Conservation (phyloP, 1,140 invertebrate species). For the Pteromalus puparum region DNA sequence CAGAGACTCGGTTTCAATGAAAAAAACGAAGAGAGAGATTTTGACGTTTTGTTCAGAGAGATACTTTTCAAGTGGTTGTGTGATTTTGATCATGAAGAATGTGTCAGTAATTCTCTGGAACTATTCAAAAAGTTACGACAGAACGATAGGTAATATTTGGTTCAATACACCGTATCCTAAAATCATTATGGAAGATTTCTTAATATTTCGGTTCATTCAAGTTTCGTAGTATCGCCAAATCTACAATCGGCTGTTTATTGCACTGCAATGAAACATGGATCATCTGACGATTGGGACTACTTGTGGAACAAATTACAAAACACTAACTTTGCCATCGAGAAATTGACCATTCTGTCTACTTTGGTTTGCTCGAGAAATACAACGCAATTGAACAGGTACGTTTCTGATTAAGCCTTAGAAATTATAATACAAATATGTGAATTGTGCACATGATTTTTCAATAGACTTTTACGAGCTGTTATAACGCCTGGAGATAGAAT, state of each 20-base stretch:
- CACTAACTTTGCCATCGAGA: not conserved
- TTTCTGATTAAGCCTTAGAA: not conserved
- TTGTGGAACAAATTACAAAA: conserved; percentile 77
- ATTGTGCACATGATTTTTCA: not conserved
- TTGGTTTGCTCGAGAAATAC: not conserved
- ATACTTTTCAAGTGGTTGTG: conserved; percentile 83
- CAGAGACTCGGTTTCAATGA: conserved; percentile 81
- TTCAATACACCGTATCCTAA: not conserved
- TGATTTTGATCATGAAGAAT: conserved; percentile 81
- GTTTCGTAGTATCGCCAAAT: conserved; percentile 89
- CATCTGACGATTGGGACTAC: conserved; percentile 89
- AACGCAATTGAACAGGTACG: not conserved
- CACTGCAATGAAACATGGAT: conserved; percentile 87
- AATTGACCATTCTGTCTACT: not conserved
- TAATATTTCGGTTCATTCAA: conserved; percentile 58
- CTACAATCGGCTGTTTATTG: conserved; percentile 89
- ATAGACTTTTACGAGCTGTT: not conserved
- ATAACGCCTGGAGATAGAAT: not conserved
- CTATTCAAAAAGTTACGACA: not conserved
- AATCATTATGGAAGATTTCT: not conserved
- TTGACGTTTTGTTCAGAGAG: conserved; percentile 81
- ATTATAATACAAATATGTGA: not conserved
- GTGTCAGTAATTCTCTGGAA: conserved; percentile 78
- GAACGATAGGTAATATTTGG: not conserved
- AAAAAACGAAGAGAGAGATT: conserved; percentile 77